phyloP scores from a whole-genome alignment of 2,113 vertebrate genomes.

The Xerus inauris region DNA sequence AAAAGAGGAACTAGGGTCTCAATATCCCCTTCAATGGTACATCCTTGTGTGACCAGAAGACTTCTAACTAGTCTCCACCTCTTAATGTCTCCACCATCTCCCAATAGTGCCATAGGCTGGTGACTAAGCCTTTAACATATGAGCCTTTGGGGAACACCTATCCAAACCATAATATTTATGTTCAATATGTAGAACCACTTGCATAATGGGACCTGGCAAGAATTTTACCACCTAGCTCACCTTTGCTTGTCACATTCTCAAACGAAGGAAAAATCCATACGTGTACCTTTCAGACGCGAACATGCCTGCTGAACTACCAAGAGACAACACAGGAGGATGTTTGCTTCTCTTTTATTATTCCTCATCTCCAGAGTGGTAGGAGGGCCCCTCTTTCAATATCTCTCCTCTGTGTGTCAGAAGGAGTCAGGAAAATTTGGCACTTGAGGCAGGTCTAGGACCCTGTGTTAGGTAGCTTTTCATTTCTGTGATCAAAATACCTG shows the following conservation, averaged over 20 bases:
- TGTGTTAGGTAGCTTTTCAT: too few relatives aligned
- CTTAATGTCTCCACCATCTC: background rate
- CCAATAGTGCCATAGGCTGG: too few relatives aligned
- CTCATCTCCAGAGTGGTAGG: background rate
- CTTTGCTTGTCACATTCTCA: background rate
- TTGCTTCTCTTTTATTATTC: background rate
- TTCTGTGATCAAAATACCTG: too few relatives aligned
- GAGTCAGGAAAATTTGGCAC: background rate
- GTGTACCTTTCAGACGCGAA: background rate
- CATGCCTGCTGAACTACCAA: background rate
- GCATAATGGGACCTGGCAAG: background rate
- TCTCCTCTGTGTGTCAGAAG: background rate
- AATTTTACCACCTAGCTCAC: background rate
- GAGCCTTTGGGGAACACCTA: background rate
- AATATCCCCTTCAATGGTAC: background rate
- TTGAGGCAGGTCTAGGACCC: background rate
- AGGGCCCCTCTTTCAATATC: background rate
- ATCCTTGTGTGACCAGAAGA: background rate
- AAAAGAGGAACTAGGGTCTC: background rate
- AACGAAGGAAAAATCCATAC: background rate
- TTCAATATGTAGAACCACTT: background rate
- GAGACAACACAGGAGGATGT: background rate
- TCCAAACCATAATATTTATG: background rate
- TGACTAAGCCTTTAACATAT: background rate
- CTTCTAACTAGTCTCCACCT: background rate